Conservation (phyloP, 2,113 vertebrate genomes). For the Scophthalmus maximus region DNA sequence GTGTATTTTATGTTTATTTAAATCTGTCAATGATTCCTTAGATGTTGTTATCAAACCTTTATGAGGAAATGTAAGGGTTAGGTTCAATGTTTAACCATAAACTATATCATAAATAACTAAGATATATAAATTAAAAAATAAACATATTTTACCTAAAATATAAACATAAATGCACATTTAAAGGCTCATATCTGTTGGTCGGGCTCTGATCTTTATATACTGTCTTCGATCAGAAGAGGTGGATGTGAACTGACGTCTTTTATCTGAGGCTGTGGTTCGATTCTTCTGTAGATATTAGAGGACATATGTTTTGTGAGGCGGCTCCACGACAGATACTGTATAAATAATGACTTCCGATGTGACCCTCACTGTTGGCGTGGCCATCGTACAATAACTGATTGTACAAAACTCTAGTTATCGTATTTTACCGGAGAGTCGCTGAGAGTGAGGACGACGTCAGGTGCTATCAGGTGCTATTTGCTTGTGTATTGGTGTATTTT, state of each 20-base stretch:
- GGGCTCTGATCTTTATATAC: too few relatives aligned
- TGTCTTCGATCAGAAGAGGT: neutral
- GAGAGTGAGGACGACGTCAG: constrained; percentile 2
- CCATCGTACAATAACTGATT: constrained; percentile 7
- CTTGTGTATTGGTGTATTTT: neutral
- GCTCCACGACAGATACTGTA: neutral
- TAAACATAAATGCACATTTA: too few relatives aligned
- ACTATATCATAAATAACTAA: too few relatives aligned
- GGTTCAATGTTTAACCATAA: too few relatives aligned
- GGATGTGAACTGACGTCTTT: neutral
- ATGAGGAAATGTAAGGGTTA: too few relatives aligned
- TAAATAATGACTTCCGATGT: neutral
- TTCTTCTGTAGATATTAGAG: constrained; percentile 1
- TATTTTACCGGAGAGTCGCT: neutral
- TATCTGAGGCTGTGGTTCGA: neutral
- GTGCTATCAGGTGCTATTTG: constrained; percentile 12
- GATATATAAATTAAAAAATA: too few relatives aligned
- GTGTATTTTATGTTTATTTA: too few relatives aligned
- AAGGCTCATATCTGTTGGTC: too few relatives aligned
- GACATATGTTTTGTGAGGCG: neutral
- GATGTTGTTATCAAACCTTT: too few relatives aligned
- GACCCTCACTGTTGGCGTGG: constrained; percentile 6
- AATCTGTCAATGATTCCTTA: too few relatives aligned
- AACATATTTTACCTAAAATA: too few relatives aligned
- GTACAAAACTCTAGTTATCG: neutral